Conservation (phyloP, 2,888 invertebrate genomes). For the Gari tellinella region DNA sequence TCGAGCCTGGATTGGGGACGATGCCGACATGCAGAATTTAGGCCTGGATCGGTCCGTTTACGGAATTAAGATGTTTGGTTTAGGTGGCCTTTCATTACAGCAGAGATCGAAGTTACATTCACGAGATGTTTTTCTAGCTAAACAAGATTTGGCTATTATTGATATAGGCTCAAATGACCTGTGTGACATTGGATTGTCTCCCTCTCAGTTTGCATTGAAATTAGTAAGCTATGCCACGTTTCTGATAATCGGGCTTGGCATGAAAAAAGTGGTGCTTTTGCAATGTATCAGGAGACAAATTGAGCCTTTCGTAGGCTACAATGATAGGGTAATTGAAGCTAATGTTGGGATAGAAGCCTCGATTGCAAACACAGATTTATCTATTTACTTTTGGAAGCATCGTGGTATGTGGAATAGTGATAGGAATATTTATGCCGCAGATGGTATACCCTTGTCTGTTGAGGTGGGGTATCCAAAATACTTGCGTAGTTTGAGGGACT, state of each 20-base stretch:
- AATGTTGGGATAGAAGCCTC: slow-evolving; percentile 8
- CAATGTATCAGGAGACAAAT: not conserved
- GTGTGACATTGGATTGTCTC: not conserved
- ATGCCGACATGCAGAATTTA: not conserved
- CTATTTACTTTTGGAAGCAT: slow-evolving; percentile 19
- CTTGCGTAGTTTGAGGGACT: slow-evolving; percentile 22
- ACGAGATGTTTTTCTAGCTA: not conserved
- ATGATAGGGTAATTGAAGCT: slow-evolving; percentile 4
- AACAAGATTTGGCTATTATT: slow-evolving; percentile 1
- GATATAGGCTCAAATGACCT: slow-evolving; percentile 30
- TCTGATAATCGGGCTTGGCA: slow-evolving; percentile 2
- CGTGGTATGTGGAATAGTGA: slow-evolving; percentile 18
- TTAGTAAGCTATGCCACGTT: slow-evolving; percentile 8
- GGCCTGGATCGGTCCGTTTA: slow-evolving; percentile 4
- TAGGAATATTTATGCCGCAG: not conserved
- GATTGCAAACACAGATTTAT: slow-evolving; percentile 1
- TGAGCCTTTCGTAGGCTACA: slow-evolving; percentile 12
- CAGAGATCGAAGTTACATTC: slow-evolving; percentile 6
- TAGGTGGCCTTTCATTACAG: slow-evolving; percentile 7
- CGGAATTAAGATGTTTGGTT: not conserved
- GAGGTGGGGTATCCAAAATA: slow-evolving; percentile 23
- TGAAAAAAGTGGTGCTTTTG: slow-evolving; percentile 6
- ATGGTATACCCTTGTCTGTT: slow-evolving; percentile 22
- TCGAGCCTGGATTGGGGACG: not conserved
- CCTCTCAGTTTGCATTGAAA: slow-evolving; percentile 13